These are phyloP conservation scores for Oreohelix idahoensis DNA, from an alignment of 1,140 invertebrate genomes.

Conservation along the genomic window DNA sequence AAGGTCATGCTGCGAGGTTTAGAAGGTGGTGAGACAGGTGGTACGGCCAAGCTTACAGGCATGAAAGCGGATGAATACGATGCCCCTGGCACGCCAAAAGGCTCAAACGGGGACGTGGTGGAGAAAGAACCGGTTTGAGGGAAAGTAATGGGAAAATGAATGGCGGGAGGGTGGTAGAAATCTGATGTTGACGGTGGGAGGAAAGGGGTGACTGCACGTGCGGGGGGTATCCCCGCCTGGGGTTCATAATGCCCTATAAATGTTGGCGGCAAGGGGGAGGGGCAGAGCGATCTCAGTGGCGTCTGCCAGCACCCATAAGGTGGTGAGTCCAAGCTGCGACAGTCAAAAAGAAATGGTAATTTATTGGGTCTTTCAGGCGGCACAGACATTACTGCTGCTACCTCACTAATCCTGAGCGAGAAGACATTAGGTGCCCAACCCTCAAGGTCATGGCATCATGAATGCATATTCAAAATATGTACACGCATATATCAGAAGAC, in stretches of 20 bases:
- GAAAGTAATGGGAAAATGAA: background rate
- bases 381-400: background rate
- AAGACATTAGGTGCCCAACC: too few species aligned
- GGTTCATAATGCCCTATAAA: slow-evolving; percentile 16
- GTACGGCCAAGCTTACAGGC: background rate
- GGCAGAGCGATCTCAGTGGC: slow-evolving; percentile 2
- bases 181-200: background rate
- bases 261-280: slow-evolving; percentile 13
- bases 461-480: too few species aligned
- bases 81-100: background rate
- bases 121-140: background rate
- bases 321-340: background rate
- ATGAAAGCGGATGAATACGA: background rate
- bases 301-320: background rate
- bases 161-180: background rate
- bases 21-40: background rate
- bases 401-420: background rate
- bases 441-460: too few species aligned
- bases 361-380: background rate
- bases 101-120: background rate
- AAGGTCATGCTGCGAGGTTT: background rate
- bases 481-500: too few species aligned
- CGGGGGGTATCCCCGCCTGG: background rate
- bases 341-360: background rate
- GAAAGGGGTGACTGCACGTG: background rate